These are phyloP conservation scores for Rhopalosiphum nymphaeae DNA, from an alignment of 2,888 invertebrate genomes.

Conservation along the genomic window DNA sequence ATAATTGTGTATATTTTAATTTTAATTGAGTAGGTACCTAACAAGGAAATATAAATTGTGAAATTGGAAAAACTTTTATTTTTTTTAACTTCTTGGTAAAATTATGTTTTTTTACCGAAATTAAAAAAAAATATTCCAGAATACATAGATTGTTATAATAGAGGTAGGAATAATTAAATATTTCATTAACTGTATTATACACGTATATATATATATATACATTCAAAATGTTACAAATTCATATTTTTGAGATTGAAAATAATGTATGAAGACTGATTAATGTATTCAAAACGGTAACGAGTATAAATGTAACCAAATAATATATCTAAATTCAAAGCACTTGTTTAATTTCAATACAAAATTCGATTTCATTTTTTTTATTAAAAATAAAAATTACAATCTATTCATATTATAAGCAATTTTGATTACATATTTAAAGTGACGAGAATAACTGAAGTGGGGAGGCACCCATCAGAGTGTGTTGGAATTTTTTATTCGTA, in stretches of 20 bases:
- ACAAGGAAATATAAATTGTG: background rate
- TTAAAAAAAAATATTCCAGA: background rate
- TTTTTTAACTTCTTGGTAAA: background rate
- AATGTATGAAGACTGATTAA: constrained; percentile 25
- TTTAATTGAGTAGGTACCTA: background rate
- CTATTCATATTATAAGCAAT: background rate
- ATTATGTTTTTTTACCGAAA: background rate
- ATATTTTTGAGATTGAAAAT: background rate
- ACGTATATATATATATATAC: background rate
- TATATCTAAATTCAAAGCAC: background rate
- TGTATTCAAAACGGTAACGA: constrained; percentile 6
- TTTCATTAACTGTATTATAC: background rate
- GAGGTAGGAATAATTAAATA: background rate
- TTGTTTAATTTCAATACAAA: constrained; percentile 4
- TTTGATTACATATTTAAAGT: background rate
- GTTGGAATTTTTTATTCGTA: background rate
- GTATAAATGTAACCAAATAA: constrained; percentile 2
- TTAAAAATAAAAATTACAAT: background rate
- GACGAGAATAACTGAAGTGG: background rate
- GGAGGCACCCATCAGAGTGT: background rate
- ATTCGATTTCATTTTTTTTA: background rate
- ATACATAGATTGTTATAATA: background rate
- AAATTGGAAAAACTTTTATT: background rate
- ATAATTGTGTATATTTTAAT: constrained; percentile 12
- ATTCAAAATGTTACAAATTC: background rate